Evolutionary conservation across 2,888 invertebrate genomes (phyloP), one percentile per base, ranked within the genome.

Genomic region (Nebria salina): DNA sequence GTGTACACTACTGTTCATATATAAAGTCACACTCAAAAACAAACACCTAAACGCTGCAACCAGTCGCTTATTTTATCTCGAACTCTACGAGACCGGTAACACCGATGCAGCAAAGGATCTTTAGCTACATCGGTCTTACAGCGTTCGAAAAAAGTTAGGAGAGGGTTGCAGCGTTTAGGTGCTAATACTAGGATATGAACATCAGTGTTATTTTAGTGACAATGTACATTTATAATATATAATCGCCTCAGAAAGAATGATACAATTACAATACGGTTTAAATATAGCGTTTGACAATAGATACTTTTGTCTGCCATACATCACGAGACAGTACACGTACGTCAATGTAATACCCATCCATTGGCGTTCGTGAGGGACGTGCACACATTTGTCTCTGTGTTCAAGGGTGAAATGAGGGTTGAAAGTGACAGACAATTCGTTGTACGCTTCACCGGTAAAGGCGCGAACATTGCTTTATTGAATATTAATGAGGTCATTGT

Each of bases 401-500:
- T 54, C 54, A 11, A 54, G 74, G 15, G 20, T 68, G 68, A 68
- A 68, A 68, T 9, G 68, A 68, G 77, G 77, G 77, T 20, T 77
- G 72, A 20, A 72, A 13, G 68, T 26, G 77, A 77, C 72, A 77
- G 77, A 72, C 65, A 74, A 79, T 79, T 79, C 79, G 74, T 79
- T 79, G 65, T 68, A 15, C 73, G 65, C 43, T 65, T 79, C 68
- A 72, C 74, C 54, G 34, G 25, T 15, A 42, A 15, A 74, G 68
- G 73, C 79, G 79, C 74, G 74, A 74, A 73, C 79, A 79, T 65
- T 68, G 68, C 68, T 66, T 79, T 74, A 79, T 79, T 79, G 74
- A 79, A 79, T 79, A 79, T 79, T 79, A 79, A 79, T 79, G 74
- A 79, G 79, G 2, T 65, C 26, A 42, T 42, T 66, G 73, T 66